These are phyloP conservation scores for Mythimna vitellina DNA, from an alignment of 2,888 invertebrate species.

Conservation along the genomic window DNA sequence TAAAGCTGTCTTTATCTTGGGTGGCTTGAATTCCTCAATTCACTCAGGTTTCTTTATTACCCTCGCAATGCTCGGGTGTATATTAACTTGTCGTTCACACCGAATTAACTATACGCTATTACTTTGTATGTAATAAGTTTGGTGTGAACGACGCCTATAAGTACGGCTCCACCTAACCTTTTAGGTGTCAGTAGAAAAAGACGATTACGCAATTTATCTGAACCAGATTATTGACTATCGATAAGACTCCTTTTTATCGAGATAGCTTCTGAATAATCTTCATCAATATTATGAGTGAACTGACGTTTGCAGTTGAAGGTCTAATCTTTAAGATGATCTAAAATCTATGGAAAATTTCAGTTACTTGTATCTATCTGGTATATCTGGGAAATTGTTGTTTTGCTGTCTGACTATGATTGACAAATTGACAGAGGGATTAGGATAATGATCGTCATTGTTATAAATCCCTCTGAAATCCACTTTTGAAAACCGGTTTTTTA, in stretches of 20 bases:
- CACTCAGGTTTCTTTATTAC: too few species aligned
- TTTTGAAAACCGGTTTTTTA: slow-evolving; percentile 1
- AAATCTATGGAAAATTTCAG: not conserved
- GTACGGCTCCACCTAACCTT: too few species aligned
- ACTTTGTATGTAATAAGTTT: too few species aligned
- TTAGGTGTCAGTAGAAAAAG: too few species aligned
- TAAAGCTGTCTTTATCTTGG: too few species aligned
- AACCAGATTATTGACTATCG: not conserved
- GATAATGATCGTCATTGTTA: not conserved
- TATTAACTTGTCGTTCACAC: too few species aligned
- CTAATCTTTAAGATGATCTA: slow-evolving; percentile 11
- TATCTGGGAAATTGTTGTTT: not conserved
- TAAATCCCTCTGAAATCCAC: not conserved
- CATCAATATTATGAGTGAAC: not conserved
- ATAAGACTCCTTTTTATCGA: not conserved
- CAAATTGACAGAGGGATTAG: not conserved
- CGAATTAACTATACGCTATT: too few species aligned
- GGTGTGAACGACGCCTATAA: too few species aligned
- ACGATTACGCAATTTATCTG: not conserved
- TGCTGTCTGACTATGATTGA: not conserved
- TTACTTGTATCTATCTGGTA: not conserved
- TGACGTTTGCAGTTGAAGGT: slow-evolving; percentile 12
- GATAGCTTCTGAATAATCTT: not conserved
- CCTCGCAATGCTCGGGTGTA: too few species aligned
- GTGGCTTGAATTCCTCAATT: too few species aligned